Conservation (phyloP, 2,888 invertebrate genomes). For the Subacronicta megacephala region DNA sequence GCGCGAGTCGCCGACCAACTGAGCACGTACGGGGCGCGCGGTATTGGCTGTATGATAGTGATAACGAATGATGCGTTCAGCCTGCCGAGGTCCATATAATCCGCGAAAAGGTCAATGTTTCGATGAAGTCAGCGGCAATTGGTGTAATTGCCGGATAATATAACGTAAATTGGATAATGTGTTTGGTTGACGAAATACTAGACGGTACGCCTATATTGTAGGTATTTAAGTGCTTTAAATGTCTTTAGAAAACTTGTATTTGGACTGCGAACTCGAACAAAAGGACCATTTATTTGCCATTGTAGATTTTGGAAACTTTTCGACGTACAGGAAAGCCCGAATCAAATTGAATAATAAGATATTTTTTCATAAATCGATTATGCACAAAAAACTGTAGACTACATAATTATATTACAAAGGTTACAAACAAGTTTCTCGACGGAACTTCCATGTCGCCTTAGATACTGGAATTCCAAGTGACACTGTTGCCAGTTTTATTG, state of each 20-base stretch:
- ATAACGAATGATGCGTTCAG: conserved; percentile 60
- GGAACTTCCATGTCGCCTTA: conserved; percentile 13
- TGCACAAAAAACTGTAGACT: no score
- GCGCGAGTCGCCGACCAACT: conserved; percentile 56
- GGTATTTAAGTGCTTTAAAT: conserved; percentile 9
- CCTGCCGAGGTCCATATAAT: conserved; percentile 66
- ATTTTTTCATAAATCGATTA: no score
- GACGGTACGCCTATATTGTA: conserved; percentile 28
- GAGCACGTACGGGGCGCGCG: conserved; percentile 65
- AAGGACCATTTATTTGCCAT: no score
- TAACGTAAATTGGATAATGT: conserved; percentile 59
- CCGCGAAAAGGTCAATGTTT: conserved; percentile 86
- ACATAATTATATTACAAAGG: no score
- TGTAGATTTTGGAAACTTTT: no score
- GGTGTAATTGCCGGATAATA: conserved; percentile 60
- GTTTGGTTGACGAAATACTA: conserved; percentile 52
- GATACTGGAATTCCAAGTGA: conserved; percentile 13
- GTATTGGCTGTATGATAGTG: conserved; percentile 44
- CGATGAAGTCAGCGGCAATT: conserved; percentile 78
- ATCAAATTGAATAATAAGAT: no score
- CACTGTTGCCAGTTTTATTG: conserved; percentile 37
- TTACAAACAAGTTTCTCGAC: no score
- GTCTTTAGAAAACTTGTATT: neutral
- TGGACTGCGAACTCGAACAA: no score
- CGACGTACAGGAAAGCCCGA: no score